Evolutionary conservation across 2,113 vertebrate species (phyloP).

Genomic region (Balaenoptera acutorostrata): DNA sequence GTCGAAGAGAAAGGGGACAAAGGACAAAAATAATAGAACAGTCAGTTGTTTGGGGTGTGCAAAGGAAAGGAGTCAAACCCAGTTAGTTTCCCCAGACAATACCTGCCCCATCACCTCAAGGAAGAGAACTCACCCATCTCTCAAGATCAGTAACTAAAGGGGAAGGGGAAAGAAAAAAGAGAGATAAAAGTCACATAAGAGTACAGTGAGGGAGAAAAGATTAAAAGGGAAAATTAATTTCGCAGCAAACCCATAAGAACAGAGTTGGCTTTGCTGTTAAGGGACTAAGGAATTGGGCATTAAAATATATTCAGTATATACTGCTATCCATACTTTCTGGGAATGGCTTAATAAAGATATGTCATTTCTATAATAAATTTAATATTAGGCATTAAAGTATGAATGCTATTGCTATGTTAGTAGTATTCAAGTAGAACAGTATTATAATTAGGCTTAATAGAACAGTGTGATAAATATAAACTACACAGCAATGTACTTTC

Average conservation of each 20-base stretch:
- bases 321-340: not conserved
- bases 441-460: not conserved
- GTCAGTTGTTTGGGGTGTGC: not conserved
- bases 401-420: not conserved
- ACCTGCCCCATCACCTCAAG: not conserved
- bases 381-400: not conserved
- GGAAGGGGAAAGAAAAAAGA: slow-evolving; percentile 37
- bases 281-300: not conserved
- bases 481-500: not conserved
- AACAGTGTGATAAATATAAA: slow-evolving; percentile 6
- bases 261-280: not conserved
- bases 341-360: slow-evolving; percentile 6
- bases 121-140: slow-evolving; percentile 45
- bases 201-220: not conserved
- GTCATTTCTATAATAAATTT: not conserved
- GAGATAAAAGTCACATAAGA: slow-evolving; percentile 16
- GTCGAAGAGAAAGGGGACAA: not conserved
- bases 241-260: not conserved
- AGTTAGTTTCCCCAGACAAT: not conserved
- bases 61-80: not conserved
- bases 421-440: not conserved
- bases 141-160: slow-evolving; percentile 40
- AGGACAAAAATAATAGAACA: not conserved
- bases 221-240: slow-evolving; percentile 11
- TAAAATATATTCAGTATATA: slow-evolving; percentile 23